Evolutionary conservation across 2,888 invertebrate species (phyloP), one percentile per base, ranked within the genome.

Genomic region (Xestia rhomboidea): DNA sequence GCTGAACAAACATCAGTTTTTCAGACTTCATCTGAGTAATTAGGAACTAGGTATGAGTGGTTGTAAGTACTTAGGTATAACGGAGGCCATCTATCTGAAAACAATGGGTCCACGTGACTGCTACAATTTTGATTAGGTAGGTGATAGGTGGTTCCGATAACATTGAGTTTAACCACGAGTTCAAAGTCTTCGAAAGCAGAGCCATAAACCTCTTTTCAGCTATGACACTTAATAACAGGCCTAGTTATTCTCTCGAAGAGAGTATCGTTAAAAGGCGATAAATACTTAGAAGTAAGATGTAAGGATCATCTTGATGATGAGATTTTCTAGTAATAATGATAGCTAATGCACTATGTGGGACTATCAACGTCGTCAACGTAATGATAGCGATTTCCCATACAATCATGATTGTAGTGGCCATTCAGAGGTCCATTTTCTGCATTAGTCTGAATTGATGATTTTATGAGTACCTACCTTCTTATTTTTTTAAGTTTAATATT

Each of bases 41-140:
- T 24, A 38, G 24, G 24, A 63, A 38, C 13, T 38, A 4, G 34
- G 34, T 34, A 8, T 34, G 2, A 41, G 41, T 64, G 41, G 15
- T 41, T 64, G 7, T 15, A 30, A n/a, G n/a, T n/a, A n/a, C n/a
- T n/a, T n/a, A n/a, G 30, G 30, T 62, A 34, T 34, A 34, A 64
- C n/a, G 7, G n/a, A 64, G 41, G 64, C n/a, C 38, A 64, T 8
- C n/a, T n/a, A n/a, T 15, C 41, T 64, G 41, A 41, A 64, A 64
- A 41, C 64, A 64, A 64, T 64, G n/a, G 64, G n/a, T 13, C 41
- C 41, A 64, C 41, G 64, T 41, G 41, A 41, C n/a, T 41, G 15
- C n/a, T 41, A 64, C 41, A 41, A 64, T 64, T 64, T 64, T 64
- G 64, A 64, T 64, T 41, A 64, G 38, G 64, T 38, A 38, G 64